Evolutionary conservation across 2,888 invertebrate species (phyloP), one percentile per base, ranked within the genome.

Genomic region (Oscheius sp.): DNA sequence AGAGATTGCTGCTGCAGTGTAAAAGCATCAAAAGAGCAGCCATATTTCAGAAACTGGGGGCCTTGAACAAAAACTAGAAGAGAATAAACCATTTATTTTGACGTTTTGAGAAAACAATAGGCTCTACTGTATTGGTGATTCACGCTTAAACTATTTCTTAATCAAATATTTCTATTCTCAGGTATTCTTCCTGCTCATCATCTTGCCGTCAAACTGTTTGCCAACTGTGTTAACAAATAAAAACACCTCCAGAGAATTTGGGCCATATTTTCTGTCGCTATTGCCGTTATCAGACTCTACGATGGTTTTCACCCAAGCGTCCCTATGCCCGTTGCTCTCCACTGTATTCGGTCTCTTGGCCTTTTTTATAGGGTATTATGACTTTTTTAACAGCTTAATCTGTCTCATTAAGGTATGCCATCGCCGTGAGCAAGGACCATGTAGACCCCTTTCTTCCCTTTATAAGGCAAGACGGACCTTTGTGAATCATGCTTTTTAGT

Each of bases 361-460:
- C 39, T 65, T 71, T 42, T 71, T 71, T 50, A 67, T 61, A n/a
- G 65, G 58, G 71, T 71, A 37, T 20, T n/a, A 52, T 23, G 50
- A 12, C 25, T 25, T 15, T 48, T 3, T 20, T 20, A 15, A 25
- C 27, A 27, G 10, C 37, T 23, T 33, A 48, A 12, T 34, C 50
- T 50, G 20, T 34, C 4, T 17, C 66, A 87, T 85, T 27, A 84
- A 92, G 92, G 67, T 92, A 92, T 79, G 89, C 90, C 58, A 90
- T 91, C 48, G 91, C 92, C 1, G 91, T 92, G 0, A 80, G 89
- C 31, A 88, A 90, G 79, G 90, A 90, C 52, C 91, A 92, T 88
- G 91, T 92, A 42, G 90, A 91, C 48, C 88, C 89, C 27, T 88
- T 90, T 50, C 91, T 92, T 75, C 92, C 92, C 0, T 92, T 92